Percentiles rank a stretch among this genome's conserved stretches.
phyloP scores from a whole-genome alignment of 2,888 invertebrate species.

The Alloscopus bannaensis region DNA sequence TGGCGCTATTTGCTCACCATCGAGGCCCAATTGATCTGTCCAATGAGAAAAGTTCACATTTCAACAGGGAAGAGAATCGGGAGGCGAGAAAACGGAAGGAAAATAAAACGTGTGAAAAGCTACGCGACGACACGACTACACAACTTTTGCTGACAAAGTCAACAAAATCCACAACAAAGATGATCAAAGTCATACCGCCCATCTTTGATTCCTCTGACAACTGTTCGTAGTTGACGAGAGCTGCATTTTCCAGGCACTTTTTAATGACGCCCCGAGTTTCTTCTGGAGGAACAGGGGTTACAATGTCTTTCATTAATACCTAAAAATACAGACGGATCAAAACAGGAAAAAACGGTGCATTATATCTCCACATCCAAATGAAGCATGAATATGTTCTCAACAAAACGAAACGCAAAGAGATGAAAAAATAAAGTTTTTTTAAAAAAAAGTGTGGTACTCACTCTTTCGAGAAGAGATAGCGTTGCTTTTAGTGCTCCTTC shows the following conservation, averaged over 20 bases:
- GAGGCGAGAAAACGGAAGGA: background rate
- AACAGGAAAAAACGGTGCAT: no score
- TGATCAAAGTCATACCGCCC: constrained; percentile 90
- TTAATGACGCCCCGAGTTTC: constrained; percentile 97
- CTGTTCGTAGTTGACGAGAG: constrained; percentile 96
- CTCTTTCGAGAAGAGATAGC: constrained; percentile 93
- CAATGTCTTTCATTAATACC: constrained; percentile 99
- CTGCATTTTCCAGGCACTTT: constrained; percentile 97
- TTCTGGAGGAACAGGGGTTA: constrained; percentile 95
- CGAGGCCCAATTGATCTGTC: constrained; percentile 83
- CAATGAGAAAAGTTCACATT: no score
- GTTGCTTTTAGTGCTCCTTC: constrained; percentile 98
- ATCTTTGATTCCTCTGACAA: constrained; percentile 98
- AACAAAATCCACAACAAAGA: no score
- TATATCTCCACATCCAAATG: no score
- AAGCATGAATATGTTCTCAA: no score
- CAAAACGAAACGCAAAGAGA: no score
- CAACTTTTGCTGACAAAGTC: no score
- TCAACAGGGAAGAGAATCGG: background rate
- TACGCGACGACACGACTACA: background rate
- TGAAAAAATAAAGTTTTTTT: no score
- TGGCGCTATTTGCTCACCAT: constrained; percentile 88
- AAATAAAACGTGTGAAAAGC: background rate
- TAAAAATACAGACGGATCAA: constrained; percentile 74
- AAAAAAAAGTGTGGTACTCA: no score